Conservation (phyloP, 2,888 invertebrate species). For the Morpho deidamia region DNA sequence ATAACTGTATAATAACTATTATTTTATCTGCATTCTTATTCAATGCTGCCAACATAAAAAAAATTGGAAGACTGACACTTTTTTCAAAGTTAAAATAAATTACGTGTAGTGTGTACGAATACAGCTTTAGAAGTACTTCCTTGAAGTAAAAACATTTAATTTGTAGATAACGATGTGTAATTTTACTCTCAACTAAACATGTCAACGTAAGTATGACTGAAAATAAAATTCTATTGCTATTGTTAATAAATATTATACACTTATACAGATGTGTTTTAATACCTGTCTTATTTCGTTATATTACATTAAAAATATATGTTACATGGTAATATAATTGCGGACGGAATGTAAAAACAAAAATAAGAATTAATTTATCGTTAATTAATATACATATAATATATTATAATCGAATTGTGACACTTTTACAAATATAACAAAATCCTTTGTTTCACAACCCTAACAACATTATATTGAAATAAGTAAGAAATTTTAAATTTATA, state of each 20-base stretch:
- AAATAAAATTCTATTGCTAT: not conserved
- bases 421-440: constrained; percentile 25
- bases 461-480: constrained; percentile 12
- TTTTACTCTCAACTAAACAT: no score
- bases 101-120: no score
- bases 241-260: constrained; percentile 10
- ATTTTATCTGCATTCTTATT: not conserved
- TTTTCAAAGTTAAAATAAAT: not conserved
- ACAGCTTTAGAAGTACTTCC: no score
- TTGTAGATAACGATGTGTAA: no score
- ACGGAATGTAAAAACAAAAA: constrained; percentile 48
- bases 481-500: constrained; percentile 24
- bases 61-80: constrained; percentile 1
- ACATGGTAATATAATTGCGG: constrained; percentile 63
- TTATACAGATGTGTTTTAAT: constrained; percentile 8
- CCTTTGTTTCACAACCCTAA: constrained; percentile 52
- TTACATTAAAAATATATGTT: constrained; percentile 15
- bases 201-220: no score
- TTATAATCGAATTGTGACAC: constrained; percentile 43
- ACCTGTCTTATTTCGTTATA: constrained; percentile 8
- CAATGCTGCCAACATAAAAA: not conserved
- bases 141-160: no score
- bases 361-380: not conserved
- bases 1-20: no score
- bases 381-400: constrained; percentile 5